phyloP scores from a whole-genome alignment of 2,113 vertebrate genomes.

The Apeltes quadracus region DNA sequence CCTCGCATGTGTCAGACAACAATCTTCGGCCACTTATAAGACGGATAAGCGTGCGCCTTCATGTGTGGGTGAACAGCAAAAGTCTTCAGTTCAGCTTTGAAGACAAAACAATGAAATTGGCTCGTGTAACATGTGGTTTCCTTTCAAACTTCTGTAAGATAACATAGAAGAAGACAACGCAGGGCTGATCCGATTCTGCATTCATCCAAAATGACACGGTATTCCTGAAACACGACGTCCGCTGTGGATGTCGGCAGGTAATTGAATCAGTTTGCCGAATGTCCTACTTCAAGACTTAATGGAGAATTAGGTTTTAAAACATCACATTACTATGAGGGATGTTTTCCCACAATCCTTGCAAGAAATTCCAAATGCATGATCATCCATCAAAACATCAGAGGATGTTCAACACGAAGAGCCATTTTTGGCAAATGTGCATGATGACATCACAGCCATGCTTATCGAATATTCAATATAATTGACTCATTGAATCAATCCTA shows the following conservation, averaged over 20 bases:
- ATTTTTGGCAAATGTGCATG: background rate
- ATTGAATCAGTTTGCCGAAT: background rate
- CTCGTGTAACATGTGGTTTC: constrained; percentile 12
- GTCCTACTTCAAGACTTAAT: background rate
- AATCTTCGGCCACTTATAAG: constrained; percentile 31
- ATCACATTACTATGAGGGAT: background rate
- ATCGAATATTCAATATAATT: background rate
- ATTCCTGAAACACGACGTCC: constrained; percentile 9
- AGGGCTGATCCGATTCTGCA: background rate
- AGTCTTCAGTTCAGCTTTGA: constrained; percentile 31
- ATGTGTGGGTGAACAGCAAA: constrained; percentile 27
- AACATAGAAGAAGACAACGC: constrained; percentile 10
- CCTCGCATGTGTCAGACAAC: constrained; percentile 20
- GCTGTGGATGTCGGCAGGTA: background rate
- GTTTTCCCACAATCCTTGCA: background rate
- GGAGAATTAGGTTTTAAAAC: background rate
- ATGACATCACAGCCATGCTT: background rate
- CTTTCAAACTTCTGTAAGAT: background rate
- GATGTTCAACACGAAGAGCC: background rate
- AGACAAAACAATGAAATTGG: constrained; percentile 2
- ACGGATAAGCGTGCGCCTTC: constrained; percentile 31
- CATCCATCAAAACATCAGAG: background rate
- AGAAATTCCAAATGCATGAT: background rate
- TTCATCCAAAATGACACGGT: background rate
- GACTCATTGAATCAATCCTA: background rate